Evolutionary conservation across 2,797 vertebrate genomes (phyloP), one percentile per base, ranked within the genome.

Genomic region (Scyliorhinus canicula): DNA sequence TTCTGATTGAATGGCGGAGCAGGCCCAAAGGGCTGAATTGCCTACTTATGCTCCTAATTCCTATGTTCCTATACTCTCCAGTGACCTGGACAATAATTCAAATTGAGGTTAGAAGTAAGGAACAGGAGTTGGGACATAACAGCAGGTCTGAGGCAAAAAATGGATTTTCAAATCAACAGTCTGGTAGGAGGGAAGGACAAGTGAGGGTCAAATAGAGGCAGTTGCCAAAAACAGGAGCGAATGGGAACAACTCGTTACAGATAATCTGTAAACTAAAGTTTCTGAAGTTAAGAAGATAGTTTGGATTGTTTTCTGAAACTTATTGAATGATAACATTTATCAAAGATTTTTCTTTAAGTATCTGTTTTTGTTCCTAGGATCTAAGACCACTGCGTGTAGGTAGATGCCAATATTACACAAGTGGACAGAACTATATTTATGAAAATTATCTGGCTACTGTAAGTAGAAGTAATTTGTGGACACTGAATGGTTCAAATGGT

Each of bases 381-480:
- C 96, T 97, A 95, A 97, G 97, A 94, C 97, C 97, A 35, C 95
- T 98, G 95, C 96, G 95, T 93, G 97, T 97, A 35, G 96, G 96
- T n/a, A 95, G 97, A 93, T 97, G 97, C 55, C 97, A 98, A 96
- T 97, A 97, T 44, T 98, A 97, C 96, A 97, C 96, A 96, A 97
- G 97, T 57, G 97, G 97, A 93, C 95, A 91, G 94, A 95, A 96
- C 95, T 98, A 97, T 96, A 95, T 97, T 95, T 97, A 97, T 95
- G 97, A 98, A 95, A 97, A 97, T 85, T 97, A 96, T 96, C 97
- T 97, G 85, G 95, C 96, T 60, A 95, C 96, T n/a, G 97, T 97
- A 96, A 97, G 96, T 96, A 35, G 28, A 69, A 28, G 40, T 47
- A 47, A 69, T 69, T 47, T 47, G 26, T 40, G 47, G 4, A 35